A percentile compares a stretch with the other conserved stretches of the same genome.
These are phyloP conservation scores for Microplitis manilae DNA, from an alignment of 2,888 invertebrate species.

Conservation along the genomic window DNA sequence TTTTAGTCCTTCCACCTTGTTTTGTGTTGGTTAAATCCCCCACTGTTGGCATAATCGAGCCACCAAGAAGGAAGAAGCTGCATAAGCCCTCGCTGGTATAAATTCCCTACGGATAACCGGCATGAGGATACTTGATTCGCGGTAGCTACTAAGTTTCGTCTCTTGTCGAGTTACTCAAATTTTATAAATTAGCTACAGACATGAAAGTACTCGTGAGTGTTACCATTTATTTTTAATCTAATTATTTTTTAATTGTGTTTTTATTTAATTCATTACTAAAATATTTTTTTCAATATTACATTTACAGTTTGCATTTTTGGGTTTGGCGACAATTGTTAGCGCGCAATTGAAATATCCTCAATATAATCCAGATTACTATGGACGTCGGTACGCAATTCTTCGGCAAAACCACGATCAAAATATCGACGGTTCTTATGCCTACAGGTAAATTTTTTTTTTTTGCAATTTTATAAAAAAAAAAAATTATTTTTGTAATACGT, in stretches of 20 bases:
- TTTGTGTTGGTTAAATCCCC: slow-evolving; percentile 38
- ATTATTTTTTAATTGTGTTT: slow-evolving; percentile 6
- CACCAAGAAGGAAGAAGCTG: slow-evolving; percentile 48
- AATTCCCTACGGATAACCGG: slow-evolving; percentile 51
- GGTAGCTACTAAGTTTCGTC: slow-evolving; percentile 42
- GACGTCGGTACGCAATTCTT: slow-evolving; percentile 65
- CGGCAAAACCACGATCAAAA: slow-evolving; percentile 65
- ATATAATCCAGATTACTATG: slow-evolving; percentile 58
- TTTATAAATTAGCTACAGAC: slow-evolving; percentile 34
- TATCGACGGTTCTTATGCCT: slow-evolving; percentile 68
- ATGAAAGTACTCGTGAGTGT: slow-evolving; percentile 64
- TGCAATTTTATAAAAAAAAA: background rate
- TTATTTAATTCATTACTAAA: background rate
- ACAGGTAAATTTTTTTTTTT: slow-evolving; percentile 62
- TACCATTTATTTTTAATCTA: slow-evolving; percentile 12
- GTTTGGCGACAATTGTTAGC: slow-evolving; percentile 53
- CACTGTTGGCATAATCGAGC: slow-evolving; percentile 41
- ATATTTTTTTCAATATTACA: background rate
- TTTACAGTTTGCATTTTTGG: slow-evolving; percentile 55
- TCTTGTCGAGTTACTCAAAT: slow-evolving; percentile 20
- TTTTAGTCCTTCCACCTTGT: slow-evolving; percentile 40
- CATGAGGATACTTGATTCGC: slow-evolving; percentile 46
- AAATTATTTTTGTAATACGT: background rate
- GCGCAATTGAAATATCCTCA: slow-evolving; percentile 58
- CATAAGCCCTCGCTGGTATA: slow-evolving; percentile 49